Evolutionary conservation across 2,797 vertebrate genomes (phyloP).

Genomic region (Centropyge bicolor): DNA sequence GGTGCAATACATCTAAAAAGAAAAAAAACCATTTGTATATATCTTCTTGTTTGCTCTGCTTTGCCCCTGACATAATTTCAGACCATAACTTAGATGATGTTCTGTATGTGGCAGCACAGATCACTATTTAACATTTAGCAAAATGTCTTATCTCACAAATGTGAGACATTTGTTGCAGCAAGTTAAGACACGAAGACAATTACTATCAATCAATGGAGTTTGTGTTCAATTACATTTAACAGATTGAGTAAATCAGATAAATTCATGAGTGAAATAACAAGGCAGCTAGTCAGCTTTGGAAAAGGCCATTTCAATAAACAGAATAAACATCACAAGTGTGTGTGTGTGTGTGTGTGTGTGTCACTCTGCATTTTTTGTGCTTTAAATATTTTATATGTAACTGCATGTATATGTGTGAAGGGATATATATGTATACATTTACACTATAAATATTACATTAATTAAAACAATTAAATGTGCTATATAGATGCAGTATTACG

Average conservation of each 20-base stretch:
- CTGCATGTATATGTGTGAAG: not conserved
- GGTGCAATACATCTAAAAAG: slow-evolving; percentile 4
- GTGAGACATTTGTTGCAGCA: not conserved
- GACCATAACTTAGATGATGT: not conserved
- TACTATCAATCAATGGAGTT: not conserved
- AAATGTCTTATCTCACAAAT: slow-evolving; percentile 32
- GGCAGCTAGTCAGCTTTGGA: not conserved
- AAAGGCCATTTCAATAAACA: slow-evolving; percentile 10
- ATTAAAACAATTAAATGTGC: slow-evolving; percentile 45
- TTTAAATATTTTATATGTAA: slow-evolving; percentile 1
- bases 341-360: slow-evolving; percentile 42
- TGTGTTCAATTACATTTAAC: not conserved
- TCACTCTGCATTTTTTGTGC: not conserved
- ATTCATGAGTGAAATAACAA: not conserved
- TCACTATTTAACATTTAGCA: slow-evolving; percentile 22
- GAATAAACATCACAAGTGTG: slow-evolving; percentile 1
- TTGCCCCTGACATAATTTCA: not conserved
- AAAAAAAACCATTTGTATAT: not conserved
- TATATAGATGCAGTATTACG: slow-evolving; percentile 29
- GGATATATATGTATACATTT: slow-evolving; percentile 1
- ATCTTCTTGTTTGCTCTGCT: slow-evolving; percentile 10
- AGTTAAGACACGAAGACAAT: not conserved
- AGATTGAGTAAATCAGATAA: slow-evolving; percentile 10
- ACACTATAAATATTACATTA: slow-evolving; percentile 34
- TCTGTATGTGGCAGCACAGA: not conserved